Base-by-base conservation (phyloP, 2,888 invertebrate genomes). In the Trisateles emortualis region DNA sequence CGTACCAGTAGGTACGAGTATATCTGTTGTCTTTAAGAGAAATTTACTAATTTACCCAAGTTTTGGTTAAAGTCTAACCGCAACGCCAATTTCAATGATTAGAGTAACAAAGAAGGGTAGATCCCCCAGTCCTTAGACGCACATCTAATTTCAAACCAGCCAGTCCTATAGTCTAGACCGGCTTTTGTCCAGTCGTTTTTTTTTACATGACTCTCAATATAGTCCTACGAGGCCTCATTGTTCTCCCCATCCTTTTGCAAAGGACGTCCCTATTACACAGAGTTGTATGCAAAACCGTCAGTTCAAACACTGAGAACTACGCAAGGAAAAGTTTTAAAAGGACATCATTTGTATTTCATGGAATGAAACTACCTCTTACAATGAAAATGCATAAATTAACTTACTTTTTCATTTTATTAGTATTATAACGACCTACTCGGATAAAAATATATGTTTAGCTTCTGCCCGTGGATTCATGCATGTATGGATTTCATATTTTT, bases 181-280 rank as follows among this genome's bases (percentile, higher is more conserved):
- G 61, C 80, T 78, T 81, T 87, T 87, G 82, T 83, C 68, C 60
- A 56, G 62, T 55, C 46, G 60, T 72, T 73, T 81, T 85, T 81
- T 85, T 85, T 83, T 79, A 76, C 80, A 80, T 76, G 74, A 77
- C 76, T 81, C 77, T 84, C 79, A 82, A 83, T 83, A 80, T 66
- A 70, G 78, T 86, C 83, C 84, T 81, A 68, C 47, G 73, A 75
- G 77, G 78, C 51, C 52, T 74, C 68, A 87, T 90, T 89, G 88
- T 89, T 84, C 79, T 64, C 52, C 56, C 64, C 72, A 77, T 77
- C 76, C 77, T 49, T 57, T 72, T 74, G 79, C 74, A 83, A 81
- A 72, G 55, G 58, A 76, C 66, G 64, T 59, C 56, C 63, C 67
- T 72, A 63, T 69, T 69, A 66, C 62, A 56, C 48, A 36, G 59